Evolutionary conservation across 2,113 vertebrate genomes (phyloP).

Genomic region (human (Homo sapiens)): GRCh38 chr4:154989501-154990000

Average conservation of each 20-base stretch:
- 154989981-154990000: background rate
- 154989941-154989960: background rate
- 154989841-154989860: background rate
- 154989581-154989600: background rate
- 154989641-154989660: background rate
- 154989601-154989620: background rate
- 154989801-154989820: background rate
- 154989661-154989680: background rate
- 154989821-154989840: background rate
- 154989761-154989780: background rate
- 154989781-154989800: background rate
- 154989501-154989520: background rate
- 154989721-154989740: background rate
- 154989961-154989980: background rate
- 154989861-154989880: background rate
- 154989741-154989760: background rate
- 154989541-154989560: background rate
- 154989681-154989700: background rate
- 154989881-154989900: background rate
- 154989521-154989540: background rate
- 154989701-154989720: background rate
- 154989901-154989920: background rate
- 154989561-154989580: background rate
- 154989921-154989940: background rate
- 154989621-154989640: background rate